Evolutionary conservation across 1,140 invertebrate genomes (phyloP), one percentile per base, ranked within the genome.

Genomic region (Rhagoletis zephyria): DNA sequence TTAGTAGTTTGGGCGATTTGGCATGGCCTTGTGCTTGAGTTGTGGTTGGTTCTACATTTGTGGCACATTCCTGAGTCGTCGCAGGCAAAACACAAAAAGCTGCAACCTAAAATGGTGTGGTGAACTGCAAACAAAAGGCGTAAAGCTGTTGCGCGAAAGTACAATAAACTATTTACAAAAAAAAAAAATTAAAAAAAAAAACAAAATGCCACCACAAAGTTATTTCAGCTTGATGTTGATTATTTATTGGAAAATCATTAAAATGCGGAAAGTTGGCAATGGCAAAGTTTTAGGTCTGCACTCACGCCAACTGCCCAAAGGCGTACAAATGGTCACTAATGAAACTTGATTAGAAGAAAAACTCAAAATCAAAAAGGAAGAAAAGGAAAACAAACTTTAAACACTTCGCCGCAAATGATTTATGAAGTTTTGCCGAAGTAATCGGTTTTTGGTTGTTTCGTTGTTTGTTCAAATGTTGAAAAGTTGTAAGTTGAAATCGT

Each of bases 241-340:
- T 81, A 81, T 81, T 56, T 81, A 81, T 81, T 81, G 74, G 48
- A 81, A 81, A 81, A 81, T 81, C 74, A 81, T 81, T 81, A 81
- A 48, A 56, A n/a, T 81, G 59, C 12, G 16, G 48, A 81, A 81
- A 48, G 56, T 30, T 81, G 74, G 16, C 42, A n/a, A 74, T 0
- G 74, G 9, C 7, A 81, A 81, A 81, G 74, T 81, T 81, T 81
- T 56, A 19, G 30, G 16, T 56, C 42, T 56, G 74, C 51, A 1
- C 0, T 30, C 30, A 0, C 45, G 7, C 16, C 74, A 81, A 5
- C 51, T 81, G 74, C 9, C 48, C 51, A 4, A 81, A 5, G 16
- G 1, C n/a, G n/a, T n/a, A 5, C 45, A 56, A 81, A 30, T 81
- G 48, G n/a, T 19, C n/a, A 19, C 16, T 56, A 48, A 9, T 59